These are phyloP conservation scores for Drosophila miranda DNA, from an alignment of 1,140 invertebrate genomes.

Conservation along the genomic window DNA sequence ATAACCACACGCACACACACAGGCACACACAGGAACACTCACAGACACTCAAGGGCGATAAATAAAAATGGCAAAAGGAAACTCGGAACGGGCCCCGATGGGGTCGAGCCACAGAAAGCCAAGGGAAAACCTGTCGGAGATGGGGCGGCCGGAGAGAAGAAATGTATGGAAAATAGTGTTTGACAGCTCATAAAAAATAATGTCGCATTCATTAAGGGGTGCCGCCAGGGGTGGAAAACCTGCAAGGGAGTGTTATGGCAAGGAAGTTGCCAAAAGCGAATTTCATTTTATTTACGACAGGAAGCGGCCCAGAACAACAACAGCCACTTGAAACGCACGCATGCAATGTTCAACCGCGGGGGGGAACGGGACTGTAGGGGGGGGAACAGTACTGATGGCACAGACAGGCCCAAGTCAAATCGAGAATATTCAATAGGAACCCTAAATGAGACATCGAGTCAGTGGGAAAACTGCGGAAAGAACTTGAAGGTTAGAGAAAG, in stretches of 20 bases:
- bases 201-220: slow-evolving; percentile 78
- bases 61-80: slow-evolving; percentile 76
- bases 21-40: slow-evolving; percentile 6
- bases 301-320: slow-evolving; percentile 69
- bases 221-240: slow-evolving; percentile 18
- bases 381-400: too few relatives aligned
- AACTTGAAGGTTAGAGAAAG: too few relatives aligned
- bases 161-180: slow-evolving; percentile 80
- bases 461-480: too few relatives aligned
- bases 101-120: slow-evolving; percentile 3
- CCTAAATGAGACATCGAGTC: slow-evolving; percentile 5
- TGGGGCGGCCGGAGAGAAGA: slow-evolving; percentile 12
- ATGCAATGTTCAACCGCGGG: slow-evolving; percentile 44
- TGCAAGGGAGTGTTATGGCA: slow-evolving; percentile 11
- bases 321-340: slow-evolving; percentile 71
- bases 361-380: neutral
- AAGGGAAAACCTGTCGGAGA: slow-evolving; percentile 1
- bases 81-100: slow-evolving; percentile 41
- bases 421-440: slow-evolving; percentile 67
- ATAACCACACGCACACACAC: slow-evolving; percentile 56
- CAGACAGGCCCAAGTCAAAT: slow-evolving; percentile 27
- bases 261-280: slow-evolving; percentile 66
- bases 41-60: slow-evolving; percentile 50
- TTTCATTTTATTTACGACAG: slow-evolving; percentile 79
- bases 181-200: slow-evolving; percentile 81